phyloP scores from a whole-genome alignment of 2,113 vertebrate species.

The Myiozetetes cayanensis region DNA sequence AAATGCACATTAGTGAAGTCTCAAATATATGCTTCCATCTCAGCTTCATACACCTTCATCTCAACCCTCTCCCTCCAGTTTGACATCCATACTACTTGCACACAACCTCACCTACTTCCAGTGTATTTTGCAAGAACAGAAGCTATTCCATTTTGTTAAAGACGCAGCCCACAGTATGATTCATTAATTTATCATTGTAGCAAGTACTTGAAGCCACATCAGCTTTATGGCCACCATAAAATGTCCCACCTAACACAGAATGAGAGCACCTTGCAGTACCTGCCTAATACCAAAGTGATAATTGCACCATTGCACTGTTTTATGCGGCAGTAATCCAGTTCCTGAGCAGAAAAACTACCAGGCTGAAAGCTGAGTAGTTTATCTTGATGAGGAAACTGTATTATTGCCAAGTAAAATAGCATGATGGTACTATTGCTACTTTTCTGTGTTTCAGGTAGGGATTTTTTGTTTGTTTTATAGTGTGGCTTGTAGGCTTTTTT shows the following conservation, averaged over 20 bases:
- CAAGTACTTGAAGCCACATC: constrained; percentile 52
- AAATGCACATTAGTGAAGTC: not conserved
- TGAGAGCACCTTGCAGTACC: constrained; percentile 49
- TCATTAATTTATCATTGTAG: constrained; percentile 49
- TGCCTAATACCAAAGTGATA: constrained; percentile 56
- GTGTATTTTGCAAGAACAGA: not conserved
- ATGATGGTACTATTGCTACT: not conserved
- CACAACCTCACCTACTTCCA: not conserved
- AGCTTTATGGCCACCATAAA: constrained; percentile 64
- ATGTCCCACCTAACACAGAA: constrained; percentile 33
- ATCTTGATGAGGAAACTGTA: not conserved
- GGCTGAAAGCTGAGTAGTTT: constrained; percentile 50
- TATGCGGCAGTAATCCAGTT: constrained; percentile 60
- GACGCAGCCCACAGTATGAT: not conserved
- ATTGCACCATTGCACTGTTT: constrained; percentile 64
- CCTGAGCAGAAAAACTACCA: constrained; percentile 56
- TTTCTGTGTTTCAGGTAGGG: not conserved
- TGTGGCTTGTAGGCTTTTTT: not conserved
- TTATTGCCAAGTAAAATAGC: not conserved
- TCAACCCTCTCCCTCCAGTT: not conserved
- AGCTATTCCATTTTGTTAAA: constrained; percentile 19
- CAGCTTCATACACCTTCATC: not conserved
- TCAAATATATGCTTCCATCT: not conserved
- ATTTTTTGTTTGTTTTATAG: not conserved
- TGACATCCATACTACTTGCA: not conserved